Evolutionary conservation across 2,797 vertebrate species (phyloP).

Genomic region (Pangasius djambal): DNA sequence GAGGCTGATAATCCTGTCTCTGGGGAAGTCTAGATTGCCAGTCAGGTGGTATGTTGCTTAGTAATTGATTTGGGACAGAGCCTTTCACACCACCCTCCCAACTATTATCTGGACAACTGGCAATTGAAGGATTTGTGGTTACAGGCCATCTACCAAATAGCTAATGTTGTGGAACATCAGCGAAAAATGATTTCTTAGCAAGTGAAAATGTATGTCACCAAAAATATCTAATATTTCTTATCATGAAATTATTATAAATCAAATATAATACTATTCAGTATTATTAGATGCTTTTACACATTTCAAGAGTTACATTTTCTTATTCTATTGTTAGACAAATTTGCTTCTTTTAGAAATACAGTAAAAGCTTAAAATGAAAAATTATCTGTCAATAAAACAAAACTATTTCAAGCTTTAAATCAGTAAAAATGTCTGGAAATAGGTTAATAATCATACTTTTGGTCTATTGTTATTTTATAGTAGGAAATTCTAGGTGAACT

Average conservation of each 20-base stretch:
- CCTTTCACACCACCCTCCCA: not conserved
- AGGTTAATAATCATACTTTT: not conserved
- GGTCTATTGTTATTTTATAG: not conserved
- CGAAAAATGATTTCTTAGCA: not conserved
- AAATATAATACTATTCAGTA: not conserved
- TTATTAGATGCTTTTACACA: not conserved
- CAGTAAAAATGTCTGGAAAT: not conserved
- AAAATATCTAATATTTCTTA: not conserved
- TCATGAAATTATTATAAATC: not conserved
- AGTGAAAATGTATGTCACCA: not conserved
- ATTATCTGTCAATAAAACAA: not conserved
- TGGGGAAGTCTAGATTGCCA: not conserved
- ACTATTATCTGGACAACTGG: not conserved
- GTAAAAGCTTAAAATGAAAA: not conserved
- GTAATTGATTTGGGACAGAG: not conserved
- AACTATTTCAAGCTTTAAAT: not conserved
- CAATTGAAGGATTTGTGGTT: not conserved
- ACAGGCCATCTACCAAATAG: not conserved
- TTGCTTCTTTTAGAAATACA: not conserved
- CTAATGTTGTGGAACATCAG: not conserved
- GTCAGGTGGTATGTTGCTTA: not conserved
- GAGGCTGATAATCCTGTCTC: not conserved
- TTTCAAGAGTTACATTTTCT: not conserved
- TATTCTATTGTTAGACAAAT: not conserved
- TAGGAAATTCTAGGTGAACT: not conserved